Evolutionary conservation across 2,888 invertebrate genomes (phyloP).

Genomic region (Campopleginae sp.): DNA sequence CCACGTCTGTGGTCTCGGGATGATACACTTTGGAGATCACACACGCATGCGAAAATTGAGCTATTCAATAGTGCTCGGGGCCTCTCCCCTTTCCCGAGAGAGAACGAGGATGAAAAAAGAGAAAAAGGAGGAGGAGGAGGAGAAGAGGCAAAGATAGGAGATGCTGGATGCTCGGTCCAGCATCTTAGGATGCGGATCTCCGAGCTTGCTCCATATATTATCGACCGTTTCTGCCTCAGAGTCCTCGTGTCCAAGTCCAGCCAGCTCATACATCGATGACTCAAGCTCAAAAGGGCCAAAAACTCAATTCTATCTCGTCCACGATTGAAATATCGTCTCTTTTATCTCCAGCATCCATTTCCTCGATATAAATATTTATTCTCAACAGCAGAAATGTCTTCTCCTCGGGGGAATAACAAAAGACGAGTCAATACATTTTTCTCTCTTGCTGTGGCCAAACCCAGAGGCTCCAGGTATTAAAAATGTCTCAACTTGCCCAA

Average conservation of each 20-base stretch:
- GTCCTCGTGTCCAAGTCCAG: slow-evolving; percentile 48
- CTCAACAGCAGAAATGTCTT: slow-evolving; percentile 45
- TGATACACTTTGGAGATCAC: slow-evolving; percentile 62
- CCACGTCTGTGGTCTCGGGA: slow-evolving; percentile 57
- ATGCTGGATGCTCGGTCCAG: no score
- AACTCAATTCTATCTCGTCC: not conserved
- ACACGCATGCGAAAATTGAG: slow-evolving; percentile 67
- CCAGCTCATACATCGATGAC: slow-evolving; percentile 21
- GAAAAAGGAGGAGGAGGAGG: slow-evolving; percentile 24
- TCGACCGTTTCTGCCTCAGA: slow-evolving; percentile 72
- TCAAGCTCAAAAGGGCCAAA: slow-evolving; percentile 24
- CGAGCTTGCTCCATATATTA: slow-evolving; percentile 75
- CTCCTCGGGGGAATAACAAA: slow-evolving; percentile 65
- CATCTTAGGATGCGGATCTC: no score
- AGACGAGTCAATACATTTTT: slow-evolving; percentile 78
- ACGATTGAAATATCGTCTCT: not conserved
- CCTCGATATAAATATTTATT: slow-evolving; percentile 32
- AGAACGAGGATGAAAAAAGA: slow-evolving; percentile 6
- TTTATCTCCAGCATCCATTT: not conserved
- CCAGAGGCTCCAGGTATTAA: slow-evolving; percentile 75
- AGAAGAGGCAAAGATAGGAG: slow-evolving; percentile 34
- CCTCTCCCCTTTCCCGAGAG: slow-evolving; percentile 28
- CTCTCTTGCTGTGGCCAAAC: slow-evolving; percentile 60
- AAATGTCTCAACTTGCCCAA: slow-evolving; percentile 81
- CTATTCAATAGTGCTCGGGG: slow-evolving; percentile 67